Percentiles rank a stretch among this genome's conserved stretches.
phyloP scores from a whole-genome alignment of 2,113 vertebrate species.

The Hucho hucho region DNA sequence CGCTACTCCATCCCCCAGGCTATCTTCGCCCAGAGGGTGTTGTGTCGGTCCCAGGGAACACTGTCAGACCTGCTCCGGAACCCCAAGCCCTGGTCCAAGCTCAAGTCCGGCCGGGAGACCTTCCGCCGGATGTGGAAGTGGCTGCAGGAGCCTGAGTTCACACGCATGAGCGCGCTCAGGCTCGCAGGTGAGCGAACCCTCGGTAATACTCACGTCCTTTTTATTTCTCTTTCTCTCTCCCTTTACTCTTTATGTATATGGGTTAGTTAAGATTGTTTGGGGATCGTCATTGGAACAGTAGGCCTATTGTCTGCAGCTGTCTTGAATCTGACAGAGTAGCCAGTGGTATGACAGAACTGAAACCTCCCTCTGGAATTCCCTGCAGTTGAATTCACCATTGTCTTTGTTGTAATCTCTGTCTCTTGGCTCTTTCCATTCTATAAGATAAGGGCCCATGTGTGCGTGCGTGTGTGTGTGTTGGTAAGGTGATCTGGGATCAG shows the following conservation, averaged over 20 bases:
- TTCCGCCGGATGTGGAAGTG: slow-evolving; percentile 99
- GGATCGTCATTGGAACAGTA: too few relatives aligned
- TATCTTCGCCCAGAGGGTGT: slow-evolving; percentile 97
- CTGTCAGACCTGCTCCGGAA: slow-evolving; percentile 97
- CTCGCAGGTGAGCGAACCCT: slow-evolving; percentile 95
- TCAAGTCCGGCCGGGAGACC: slow-evolving; percentile 98
- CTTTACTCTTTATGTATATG: not conserved
- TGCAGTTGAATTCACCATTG: not conserved
- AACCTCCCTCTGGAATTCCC: not conserved
- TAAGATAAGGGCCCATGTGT: slow-evolving; percentile 56
- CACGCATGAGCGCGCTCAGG: slow-evolving; percentile 97
- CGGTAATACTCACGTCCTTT: slow-evolving; percentile 63
- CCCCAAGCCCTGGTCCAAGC: slow-evolving; percentile 99
- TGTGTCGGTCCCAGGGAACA: slow-evolving; percentile 97
- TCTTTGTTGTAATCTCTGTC: slow-evolving; percentile 22
- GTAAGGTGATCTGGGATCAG: slow-evolving; percentile 54
- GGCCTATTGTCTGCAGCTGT: not conserved
- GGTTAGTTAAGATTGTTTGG: too few relatives aligned
- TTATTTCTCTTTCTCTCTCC: slow-evolving; percentile 5
- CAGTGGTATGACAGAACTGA: too few relatives aligned
- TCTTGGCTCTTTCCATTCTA: slow-evolving; percentile 42
- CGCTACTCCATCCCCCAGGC: slow-evolving; percentile 99
- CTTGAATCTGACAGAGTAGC: not conserved
- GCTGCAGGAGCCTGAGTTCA: slow-evolving; percentile 99
- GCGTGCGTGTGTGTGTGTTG: slow-evolving; percentile 68